A percentile compares a stretch with the other conserved stretches of the same genome.
Conservation (phyloP, 1,140 invertebrate genomes). For the Rhyacophila brunnea region DNA sequence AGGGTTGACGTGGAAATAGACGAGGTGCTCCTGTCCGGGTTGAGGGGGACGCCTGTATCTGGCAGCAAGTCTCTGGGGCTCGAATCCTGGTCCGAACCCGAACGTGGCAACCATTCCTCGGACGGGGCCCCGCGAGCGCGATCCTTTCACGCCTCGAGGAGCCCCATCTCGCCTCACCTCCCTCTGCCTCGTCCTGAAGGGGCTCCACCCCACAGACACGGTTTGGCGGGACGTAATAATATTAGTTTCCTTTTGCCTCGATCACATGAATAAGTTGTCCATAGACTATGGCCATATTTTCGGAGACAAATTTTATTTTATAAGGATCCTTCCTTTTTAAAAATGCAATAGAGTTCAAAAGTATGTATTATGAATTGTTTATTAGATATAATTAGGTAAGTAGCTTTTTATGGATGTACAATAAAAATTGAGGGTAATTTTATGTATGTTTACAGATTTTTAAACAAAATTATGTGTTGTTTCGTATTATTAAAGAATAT, state of each 20-base stretch:
- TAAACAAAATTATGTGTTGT: too few relatives aligned
- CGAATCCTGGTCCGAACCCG: conserved; percentile 54
- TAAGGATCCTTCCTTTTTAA: background rate
- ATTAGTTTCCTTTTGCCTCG: background rate
- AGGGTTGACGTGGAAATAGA: conserved; percentile 69
- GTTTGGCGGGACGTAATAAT: background rate
- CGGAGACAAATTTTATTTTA: background rate
- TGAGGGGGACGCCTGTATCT: conserved; percentile 28
- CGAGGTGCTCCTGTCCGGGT: conserved; percentile 55
- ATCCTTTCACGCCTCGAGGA: background rate
- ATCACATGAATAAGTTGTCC: too few relatives aligned
- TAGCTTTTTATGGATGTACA: too few relatives aligned
- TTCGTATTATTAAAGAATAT: too few relatives aligned
- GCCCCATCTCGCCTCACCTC: conserved; percentile 15
- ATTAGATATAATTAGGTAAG: too few relatives aligned
- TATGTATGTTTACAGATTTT: too few relatives aligned
- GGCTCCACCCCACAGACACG: conserved; percentile 42
- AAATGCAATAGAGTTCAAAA: background rate
- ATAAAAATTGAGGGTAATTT: too few relatives aligned
- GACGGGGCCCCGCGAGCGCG: conserved; percentile 1
- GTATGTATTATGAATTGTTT: background rate
- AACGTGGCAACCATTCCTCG: conserved; percentile 41
- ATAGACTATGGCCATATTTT: too few relatives aligned
- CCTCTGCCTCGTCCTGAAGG: conserved; percentile 34
- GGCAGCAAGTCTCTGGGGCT: conserved; percentile 42